phyloP scores from a whole-genome alignment of 2,797 vertebrate genomes.

The Paramormyrops hopkinsi region DNA sequence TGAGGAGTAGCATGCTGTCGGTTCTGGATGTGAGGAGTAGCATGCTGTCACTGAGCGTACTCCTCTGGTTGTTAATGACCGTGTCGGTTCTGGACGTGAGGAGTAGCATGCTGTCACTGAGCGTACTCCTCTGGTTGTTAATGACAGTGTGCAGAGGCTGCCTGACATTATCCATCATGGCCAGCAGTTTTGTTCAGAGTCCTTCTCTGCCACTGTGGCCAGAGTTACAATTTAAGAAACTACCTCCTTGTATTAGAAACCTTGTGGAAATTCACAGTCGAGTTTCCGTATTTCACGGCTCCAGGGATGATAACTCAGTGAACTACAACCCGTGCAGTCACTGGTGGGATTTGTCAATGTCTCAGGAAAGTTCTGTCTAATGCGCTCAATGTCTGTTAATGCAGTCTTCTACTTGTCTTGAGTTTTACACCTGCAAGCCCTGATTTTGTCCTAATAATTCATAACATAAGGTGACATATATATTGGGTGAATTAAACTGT shows the following conservation, averaged over 20 bases:
- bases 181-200: too few species aligned
- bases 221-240: background rate
- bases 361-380: background rate
- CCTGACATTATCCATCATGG: too few species aligned
- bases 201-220: too few species aligned
- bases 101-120: too few species aligned
- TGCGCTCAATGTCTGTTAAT: background rate
- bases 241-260: background rate
- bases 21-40: too few species aligned
- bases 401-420: background rate
- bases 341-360: background rate
- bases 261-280: background rate
- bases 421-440: background rate
- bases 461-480: background rate
- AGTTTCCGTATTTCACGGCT: background rate
- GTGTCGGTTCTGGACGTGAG: too few species aligned
- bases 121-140: too few species aligned
- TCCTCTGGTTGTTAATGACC: too few species aligned
- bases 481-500: background rate
- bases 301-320: background rate
- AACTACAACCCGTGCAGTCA: background rate
- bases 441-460: background rate
- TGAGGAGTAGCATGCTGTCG: too few species aligned
- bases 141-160: too few species aligned
- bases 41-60: too few species aligned